Evolutionary conservation across 2,113 vertebrate species (phyloP).

Genomic region (Apistogramma diplotaenia): DNA sequence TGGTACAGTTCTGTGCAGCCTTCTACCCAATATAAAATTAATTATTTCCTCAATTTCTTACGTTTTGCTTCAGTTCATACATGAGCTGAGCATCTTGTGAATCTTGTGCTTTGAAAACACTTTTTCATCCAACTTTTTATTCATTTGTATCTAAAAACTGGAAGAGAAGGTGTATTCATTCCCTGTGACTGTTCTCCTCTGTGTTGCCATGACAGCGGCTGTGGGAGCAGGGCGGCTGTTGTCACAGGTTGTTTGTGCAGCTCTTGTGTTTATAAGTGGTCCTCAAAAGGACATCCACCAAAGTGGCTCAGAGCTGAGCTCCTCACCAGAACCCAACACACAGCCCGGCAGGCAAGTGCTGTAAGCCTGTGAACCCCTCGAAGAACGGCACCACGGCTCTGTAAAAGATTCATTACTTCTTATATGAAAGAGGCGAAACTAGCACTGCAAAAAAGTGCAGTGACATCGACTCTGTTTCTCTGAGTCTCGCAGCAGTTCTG

Average conservation of each 20-base stretch:
- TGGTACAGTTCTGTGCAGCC: not conserved
- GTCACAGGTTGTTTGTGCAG: conserved; percentile 82
- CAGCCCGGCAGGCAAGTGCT: not conserved
- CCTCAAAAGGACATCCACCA: conserved; percentile 65
- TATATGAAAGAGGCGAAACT: not conserved
- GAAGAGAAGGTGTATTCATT: conserved; percentile 62
- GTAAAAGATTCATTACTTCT: conserved; percentile 10
- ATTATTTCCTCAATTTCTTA: not conserved
- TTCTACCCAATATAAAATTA: not conserved
- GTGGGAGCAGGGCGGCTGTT: conserved; percentile 78
- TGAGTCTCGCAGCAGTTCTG: not conserved
- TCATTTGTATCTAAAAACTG: conserved; percentile 36
- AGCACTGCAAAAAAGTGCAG: conserved; percentile 20
- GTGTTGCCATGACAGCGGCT: conserved; percentile 85
- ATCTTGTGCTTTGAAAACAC: not conserved
- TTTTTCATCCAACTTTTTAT: conserved; percentile 16
- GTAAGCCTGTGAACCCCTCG: not conserved
- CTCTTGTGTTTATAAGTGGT: conserved; percentile 80
- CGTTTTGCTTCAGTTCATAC: not conserved
- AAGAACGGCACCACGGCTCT: not conserved
- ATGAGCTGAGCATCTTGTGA: not conserved
- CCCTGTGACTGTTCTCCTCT: conserved; percentile 71
- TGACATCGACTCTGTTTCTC: not conserved
- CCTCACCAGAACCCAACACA: conserved; percentile 10
- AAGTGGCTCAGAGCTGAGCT: conserved; percentile 53